These are phyloP conservation scores for Drosophila mercatorum DNA, from an alignment of 2,888 invertebrate genomes.

Conservation along the genomic window DNA sequence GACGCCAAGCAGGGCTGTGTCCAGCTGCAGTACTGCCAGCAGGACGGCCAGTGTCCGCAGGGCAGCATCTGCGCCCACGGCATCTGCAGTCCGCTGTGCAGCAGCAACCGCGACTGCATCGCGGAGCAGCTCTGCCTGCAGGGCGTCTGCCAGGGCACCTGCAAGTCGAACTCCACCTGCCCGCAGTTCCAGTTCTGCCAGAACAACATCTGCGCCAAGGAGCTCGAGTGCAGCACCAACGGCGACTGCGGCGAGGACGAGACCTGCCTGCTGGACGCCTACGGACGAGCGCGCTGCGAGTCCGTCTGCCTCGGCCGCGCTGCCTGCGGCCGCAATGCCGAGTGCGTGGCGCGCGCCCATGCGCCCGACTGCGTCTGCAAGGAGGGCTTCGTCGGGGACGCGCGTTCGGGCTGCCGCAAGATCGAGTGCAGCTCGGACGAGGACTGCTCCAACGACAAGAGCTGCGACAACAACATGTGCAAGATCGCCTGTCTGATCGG, in stretches of 20 bases:
- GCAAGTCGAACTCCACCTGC: conserved; percentile 91
- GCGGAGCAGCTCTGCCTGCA: conserved; percentile 94
- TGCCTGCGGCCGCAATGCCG: conserved; percentile 92
- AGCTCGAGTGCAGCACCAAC: conserved; percentile 90
- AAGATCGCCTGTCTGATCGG: conserved; percentile 93
- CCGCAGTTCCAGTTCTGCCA: conserved; percentile 93
- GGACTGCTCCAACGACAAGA: conserved; percentile 92
- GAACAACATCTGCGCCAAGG: conserved; percentile 93
- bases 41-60: conserved; percentile 92
- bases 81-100: conserved; percentile 91
- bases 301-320: conserved; percentile 90
- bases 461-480: conserved; percentile 93
- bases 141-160: conserved; percentile 93
- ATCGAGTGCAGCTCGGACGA: conserved; percentile 90
- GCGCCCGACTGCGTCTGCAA: conserved; percentile 91
- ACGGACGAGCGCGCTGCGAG: conserved; percentile 91
- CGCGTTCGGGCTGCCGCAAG: conserved; percentile 91
- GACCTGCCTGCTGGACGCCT: conserved; percentile 88
- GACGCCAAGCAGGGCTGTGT: conserved; percentile 94
- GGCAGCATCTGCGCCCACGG: conserved; percentile 94
- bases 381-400: conserved; percentile 92
- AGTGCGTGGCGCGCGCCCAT: conserved; percentile 91
- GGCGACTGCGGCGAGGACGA: conserved; percentile 90
- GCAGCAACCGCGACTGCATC: conserved; percentile 93
- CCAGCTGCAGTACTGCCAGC: conserved; percentile 92